Evolutionary conservation across 2,797 vertebrate genomes (phyloP).

Genomic region (Semotilus atromaculatus): DNA sequence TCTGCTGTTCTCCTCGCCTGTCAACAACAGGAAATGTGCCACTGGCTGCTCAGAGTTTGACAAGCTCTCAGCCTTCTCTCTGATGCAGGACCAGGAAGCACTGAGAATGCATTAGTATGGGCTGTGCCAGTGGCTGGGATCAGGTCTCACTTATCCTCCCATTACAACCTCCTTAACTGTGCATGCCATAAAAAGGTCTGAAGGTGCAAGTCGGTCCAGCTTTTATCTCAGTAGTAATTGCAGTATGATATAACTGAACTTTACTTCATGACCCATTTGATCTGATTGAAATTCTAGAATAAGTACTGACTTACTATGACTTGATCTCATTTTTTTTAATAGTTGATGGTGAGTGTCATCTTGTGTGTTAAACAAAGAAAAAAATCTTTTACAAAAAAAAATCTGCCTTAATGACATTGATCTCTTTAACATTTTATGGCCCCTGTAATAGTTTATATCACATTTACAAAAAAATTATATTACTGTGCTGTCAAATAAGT

Average conservation of each 20-base stretch:
- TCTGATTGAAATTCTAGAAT: slow-evolving; percentile 1
- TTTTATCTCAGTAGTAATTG: slow-evolving; percentile 29
- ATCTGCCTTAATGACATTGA: not conserved
- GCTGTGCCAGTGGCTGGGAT: slow-evolving; percentile 17
- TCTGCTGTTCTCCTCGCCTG: slow-evolving; percentile 55
- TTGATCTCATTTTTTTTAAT: not conserved
- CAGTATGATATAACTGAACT: slow-evolving; percentile 15
- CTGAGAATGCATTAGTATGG: slow-evolving; percentile 16
- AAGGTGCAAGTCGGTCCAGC: slow-evolving; percentile 22
- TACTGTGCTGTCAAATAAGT: not conserved
- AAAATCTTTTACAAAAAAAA: not conserved
- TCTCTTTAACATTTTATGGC: not conserved
- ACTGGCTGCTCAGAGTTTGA: slow-evolving; percentile 52
- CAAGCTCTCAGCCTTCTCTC: slow-evolving; percentile 40
- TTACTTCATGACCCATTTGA: slow-evolving; percentile 2
- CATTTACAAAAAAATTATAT: not conserved
- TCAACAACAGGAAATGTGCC: slow-evolving; percentile 75
- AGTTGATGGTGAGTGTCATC: not conserved
- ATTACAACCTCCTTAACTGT: slow-evolving; percentile 49
- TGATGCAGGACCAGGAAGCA: slow-evolving; percentile 45
- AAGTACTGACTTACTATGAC: not conserved
- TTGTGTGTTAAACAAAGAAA: not conserved
- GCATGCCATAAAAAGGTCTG: slow-evolving; percentile 42
- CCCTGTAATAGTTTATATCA: not conserved
- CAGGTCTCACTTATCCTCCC: slow-evolving; percentile 37